These are phyloP conservation scores for Xenopus borealis DNA, from an alignment of 2,113 vertebrate species.

Conservation along the genomic window DNA sequence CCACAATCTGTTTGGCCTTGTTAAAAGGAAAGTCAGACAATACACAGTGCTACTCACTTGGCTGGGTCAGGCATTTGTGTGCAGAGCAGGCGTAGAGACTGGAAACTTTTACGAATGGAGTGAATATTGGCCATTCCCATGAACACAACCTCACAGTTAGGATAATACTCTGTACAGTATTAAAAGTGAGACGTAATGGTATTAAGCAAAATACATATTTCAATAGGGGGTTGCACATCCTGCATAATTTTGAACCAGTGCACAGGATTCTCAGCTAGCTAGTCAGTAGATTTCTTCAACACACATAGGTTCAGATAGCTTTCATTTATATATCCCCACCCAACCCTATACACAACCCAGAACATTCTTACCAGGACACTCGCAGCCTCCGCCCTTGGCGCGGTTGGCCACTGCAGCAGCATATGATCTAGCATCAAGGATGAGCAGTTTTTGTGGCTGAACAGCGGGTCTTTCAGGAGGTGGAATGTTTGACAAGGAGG, in stretches of 20 bases:
- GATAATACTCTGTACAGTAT: conserved; percentile 86
- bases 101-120: conserved; percentile 97
- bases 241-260: too few species aligned
- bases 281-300: too few species aligned
- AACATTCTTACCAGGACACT: conserved; percentile 83
- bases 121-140: conserved; percentile 99
- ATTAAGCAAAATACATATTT: background rate
- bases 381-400: conserved; percentile 96
- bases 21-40: background rate
- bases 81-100: conserved; percentile 90
- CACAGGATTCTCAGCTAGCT: too few species aligned
- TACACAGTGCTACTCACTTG: conserved; percentile 75
- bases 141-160: conserved; percentile 96
- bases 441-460: conserved; percentile 88
- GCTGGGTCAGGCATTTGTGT: conserved; percentile 95
- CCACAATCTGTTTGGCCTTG: too few species aligned
- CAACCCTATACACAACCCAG: too few species aligned
- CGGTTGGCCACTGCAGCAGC: conserved; percentile 94
- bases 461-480: conserved; percentile 79
- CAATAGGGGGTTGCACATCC: too few species aligned
- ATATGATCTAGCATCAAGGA: conserved; percentile 91
- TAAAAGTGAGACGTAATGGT: conserved; percentile 26
- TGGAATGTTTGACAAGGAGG: conserved; percentile 83
- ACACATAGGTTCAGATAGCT: too few species aligned
- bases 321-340: too few species aligned